Conservation (phyloP, 92 coral and sea anemone genomes). For the Muricea muricata region DNA sequence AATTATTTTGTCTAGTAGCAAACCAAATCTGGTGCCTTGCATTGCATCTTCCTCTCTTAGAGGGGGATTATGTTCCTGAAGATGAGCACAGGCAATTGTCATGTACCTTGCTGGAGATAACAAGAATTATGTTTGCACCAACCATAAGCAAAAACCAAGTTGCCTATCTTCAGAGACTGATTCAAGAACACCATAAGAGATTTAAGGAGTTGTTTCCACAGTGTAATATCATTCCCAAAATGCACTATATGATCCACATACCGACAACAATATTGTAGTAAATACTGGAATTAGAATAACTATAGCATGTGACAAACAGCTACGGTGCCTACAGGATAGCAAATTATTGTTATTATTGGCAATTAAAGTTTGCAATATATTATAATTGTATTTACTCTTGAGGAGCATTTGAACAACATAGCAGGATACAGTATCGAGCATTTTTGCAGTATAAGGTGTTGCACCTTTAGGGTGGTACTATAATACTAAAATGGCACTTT, state of each 20-base stretch:
- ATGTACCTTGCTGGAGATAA: conserved; percentile 60
- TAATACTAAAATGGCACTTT: too few species aligned
- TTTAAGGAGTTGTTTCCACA: conserved; percentile 58
- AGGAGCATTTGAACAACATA: too few species aligned
- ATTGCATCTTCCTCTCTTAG: conserved; percentile 56
- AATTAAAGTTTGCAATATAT: too few species aligned
- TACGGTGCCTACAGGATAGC: neutral
- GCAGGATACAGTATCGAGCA: too few species aligned
- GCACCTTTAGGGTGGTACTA: too few species aligned
- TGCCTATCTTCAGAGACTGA: conserved; percentile 66
- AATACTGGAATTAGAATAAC: conserved; percentile 21
- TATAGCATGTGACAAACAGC: too few species aligned
- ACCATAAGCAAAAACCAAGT: conserved; percentile 49
- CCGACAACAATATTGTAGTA: conserved; percentile 70
- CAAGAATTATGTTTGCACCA: conserved; percentile 64
- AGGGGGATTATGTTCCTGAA: conserved; percentile 65
- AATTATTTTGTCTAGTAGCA: conserved; percentile 56
- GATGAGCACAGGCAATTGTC: conserved; percentile 67
- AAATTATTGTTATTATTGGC: too few species aligned
- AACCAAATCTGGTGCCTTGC: conserved; percentile 81
- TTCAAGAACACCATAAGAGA: conserved; percentile 55
- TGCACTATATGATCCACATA: conserved; percentile 79
- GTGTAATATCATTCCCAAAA: conserved; percentile 71
- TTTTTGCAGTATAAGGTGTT: too few species aligned
- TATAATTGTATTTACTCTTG: too few species aligned